Conservation (phyloP, 2,888 invertebrate genomes). For the Liposcelis brunnea region DNA sequence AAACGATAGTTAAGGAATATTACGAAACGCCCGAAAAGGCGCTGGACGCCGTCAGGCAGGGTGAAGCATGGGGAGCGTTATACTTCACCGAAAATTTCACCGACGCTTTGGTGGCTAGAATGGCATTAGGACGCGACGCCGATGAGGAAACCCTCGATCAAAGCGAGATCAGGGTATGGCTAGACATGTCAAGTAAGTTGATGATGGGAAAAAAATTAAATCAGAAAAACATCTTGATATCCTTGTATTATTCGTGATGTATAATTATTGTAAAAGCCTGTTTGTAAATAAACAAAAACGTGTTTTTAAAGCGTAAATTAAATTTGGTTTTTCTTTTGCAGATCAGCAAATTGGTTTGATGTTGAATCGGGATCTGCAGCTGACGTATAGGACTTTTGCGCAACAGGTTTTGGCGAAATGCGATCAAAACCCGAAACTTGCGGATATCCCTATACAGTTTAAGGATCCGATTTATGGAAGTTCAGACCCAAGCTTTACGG, state of each 20-base stretch:
- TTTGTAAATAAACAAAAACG: neutral
- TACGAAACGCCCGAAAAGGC: conserved; percentile 50
- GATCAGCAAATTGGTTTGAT: conserved; percentile 88
- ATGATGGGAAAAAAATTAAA: neutral
- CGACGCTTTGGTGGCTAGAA: conserved; percentile 62
- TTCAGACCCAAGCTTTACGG: conserved; percentile 80
- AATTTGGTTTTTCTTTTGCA: conserved; percentile 21
- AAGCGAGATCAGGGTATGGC: conserved; percentile 75
- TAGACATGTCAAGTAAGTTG: conserved; percentile 69
- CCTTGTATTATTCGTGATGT: neutral
- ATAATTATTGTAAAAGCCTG: conserved; percentile 1
- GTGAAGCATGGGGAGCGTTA: conserved; percentile 76
- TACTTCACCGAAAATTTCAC: conserved; percentile 84
- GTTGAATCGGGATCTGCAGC: conserved; percentile 68
- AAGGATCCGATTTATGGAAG: conserved; percentile 77
- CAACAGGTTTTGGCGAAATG: conserved; percentile 52
- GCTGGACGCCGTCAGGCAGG: conserved; percentile 49
- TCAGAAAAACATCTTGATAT: neutral
- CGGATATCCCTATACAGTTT: conserved; percentile 74
- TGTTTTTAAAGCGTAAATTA: neutral
- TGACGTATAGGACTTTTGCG: conserved; percentile 74
- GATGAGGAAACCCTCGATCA: conserved; percentile 75
- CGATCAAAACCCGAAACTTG: conserved; percentile 65
- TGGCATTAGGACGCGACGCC: conserved; percentile 61
- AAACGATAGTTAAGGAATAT: conserved; percentile 50